phyloP scores from a whole-genome alignment of 2,888 invertebrate genomes.

The Microplitis deprimator region DNA sequence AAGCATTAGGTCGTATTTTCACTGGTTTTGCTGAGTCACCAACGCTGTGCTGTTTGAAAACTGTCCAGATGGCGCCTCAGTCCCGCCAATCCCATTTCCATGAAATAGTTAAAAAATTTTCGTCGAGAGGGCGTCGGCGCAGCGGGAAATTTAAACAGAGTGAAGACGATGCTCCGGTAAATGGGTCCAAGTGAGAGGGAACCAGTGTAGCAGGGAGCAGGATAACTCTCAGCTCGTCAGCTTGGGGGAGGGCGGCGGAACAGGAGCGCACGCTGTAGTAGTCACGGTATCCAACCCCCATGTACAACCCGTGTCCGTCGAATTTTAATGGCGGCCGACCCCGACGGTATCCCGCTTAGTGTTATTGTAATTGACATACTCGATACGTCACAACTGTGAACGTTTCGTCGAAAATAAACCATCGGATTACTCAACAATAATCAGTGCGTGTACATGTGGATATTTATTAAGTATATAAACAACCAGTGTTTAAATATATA shows the following conservation, averaged over 20 bases:
- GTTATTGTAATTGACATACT: conserved; percentile 61
- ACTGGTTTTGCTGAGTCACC: background rate
- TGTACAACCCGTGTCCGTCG: conserved; percentile 56
- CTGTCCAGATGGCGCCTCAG: background rate
- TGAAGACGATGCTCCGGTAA: background rate
- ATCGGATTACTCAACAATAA: conserved; percentile 7
- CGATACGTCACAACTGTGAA: conserved; percentile 37
- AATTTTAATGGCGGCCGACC: conserved; percentile 68
- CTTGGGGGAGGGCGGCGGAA: conserved; percentile 34
- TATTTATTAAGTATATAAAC: conserved; percentile 11
- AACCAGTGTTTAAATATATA: conserved; percentile 23
- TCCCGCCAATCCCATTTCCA: background rate
- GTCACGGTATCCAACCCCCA: conserved; percentile 52
- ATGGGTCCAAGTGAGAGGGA: conserved; percentile 17
- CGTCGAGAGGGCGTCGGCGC: conserved; percentile 26
- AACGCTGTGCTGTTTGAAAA: background rate
- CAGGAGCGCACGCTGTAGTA: conserved; percentile 55
- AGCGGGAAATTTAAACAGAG: background rate
- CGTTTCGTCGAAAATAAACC: background rate
- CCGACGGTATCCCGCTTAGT: conserved; percentile 59
- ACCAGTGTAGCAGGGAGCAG: conserved; percentile 26
- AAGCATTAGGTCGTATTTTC: background rate
- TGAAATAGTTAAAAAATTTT: conserved; percentile 6
- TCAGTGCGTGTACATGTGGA: background rate
- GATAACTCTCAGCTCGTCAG: conserved; percentile 20